Evolutionary conservation across 2,888 invertebrate species (phyloP), one percentile per base, ranked within the genome.

Genomic region (Drosophila acutilabella): DNA sequence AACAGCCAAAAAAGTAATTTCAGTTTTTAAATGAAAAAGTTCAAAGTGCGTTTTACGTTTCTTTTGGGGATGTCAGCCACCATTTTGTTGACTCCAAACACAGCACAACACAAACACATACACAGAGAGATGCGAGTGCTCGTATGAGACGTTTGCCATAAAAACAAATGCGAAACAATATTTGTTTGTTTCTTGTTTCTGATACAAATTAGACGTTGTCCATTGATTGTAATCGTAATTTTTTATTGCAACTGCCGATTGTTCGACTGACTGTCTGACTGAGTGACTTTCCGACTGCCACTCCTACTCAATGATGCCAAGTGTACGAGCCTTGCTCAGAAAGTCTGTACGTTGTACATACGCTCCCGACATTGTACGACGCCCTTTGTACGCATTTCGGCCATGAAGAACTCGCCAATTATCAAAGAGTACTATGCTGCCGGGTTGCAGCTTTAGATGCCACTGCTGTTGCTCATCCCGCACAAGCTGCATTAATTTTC

Each of bases 321-420:
- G 85, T 1, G 91, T 81, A 18, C 94, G 90, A 0, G 95, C 95
- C 82, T 93, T 94, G 81, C 95, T 94, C 53, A 94, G 89, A 93
- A 94, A 95, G 90, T 95, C 96, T 64, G 95, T 95, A 50, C 96
- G 93, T 6, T 95, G 93, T 33, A 97, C 93, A 91, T 97, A 97
- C 77, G 96, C 95, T 0, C 96, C 96, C 56, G 94, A 93, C 84
- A 97, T 93, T 18, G 93, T 92, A 42, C 97, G 93, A 7, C 91
- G 92, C 0, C 97, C 97, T 0, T 94, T 93, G 88, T 95, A 97
- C 0, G 93, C 93, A 1, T 94, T 93, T 51, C 97, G 93, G 0
- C 96, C 97, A 81, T 97, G 97, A 1, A 96, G 92, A 1, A 96
- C 93, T 58, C 97, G 93, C 94, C 96, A 97, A 92, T 97, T 97